Conservation (phyloP, 2,797 vertebrate species). For the Molossus alvarezi region DNA sequence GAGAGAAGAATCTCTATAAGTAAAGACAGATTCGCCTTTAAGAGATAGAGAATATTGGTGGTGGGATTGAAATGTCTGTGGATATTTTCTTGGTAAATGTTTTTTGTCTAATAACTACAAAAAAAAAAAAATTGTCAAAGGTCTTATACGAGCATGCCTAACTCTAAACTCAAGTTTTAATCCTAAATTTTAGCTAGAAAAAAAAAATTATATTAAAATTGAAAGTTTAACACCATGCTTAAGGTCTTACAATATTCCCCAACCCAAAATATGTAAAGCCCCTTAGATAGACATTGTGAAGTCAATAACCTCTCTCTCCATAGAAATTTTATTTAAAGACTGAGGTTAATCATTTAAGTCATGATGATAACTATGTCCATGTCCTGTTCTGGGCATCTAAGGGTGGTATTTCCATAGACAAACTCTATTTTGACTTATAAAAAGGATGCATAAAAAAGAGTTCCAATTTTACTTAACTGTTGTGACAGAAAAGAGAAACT, state of each 20-base stretch:
- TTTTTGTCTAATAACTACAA: neutral
- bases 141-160: neutral
- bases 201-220: neutral
- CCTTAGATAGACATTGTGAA: neutral
- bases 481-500: neutral
- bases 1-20: neutral
- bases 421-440: conserved; percentile 25
- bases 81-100: neutral
- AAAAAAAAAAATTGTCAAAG: neutral
- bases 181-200: neutral
- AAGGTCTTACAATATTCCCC: neutral
- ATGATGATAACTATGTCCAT: neutral
- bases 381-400: neutral
- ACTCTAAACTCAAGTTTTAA: neutral
- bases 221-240: neutral
- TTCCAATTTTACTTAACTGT: conserved; percentile 10
- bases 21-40: neutral
- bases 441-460: neutral
- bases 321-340: conserved; percentile 27
- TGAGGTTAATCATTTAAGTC: neutral
- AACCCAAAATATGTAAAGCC: neutral
- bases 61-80: neutral
- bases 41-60: neutral
- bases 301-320: neutral
- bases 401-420: neutral